phyloP scores from a whole-genome alignment of 2,888 invertebrate species.

The Phanerotoma sp. region DNA sequence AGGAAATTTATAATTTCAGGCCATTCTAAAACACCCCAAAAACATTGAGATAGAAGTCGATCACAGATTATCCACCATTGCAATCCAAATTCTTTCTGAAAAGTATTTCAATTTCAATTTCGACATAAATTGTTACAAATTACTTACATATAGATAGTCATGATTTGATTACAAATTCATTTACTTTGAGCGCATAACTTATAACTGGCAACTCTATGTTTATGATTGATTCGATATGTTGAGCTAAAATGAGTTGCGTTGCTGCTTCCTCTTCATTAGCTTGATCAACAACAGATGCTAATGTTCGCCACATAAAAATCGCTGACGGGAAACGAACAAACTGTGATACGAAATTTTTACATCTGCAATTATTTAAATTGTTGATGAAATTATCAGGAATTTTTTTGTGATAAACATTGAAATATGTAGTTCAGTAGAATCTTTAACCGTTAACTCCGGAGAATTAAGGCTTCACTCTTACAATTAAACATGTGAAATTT shows the following conservation, averaged over 20 bases:
- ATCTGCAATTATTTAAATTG: conserved; percentile 45
- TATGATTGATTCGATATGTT: conserved; percentile 48
- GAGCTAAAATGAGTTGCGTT: conserved; percentile 46
- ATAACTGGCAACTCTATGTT: conserved; percentile 46
- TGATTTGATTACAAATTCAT: not conserved
- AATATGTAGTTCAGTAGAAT: too few relatives aligned
- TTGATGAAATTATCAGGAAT: conserved; percentile 50
- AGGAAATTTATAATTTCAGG: conserved; percentile 50
- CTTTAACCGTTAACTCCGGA: too few relatives aligned
- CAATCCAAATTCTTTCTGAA: conserved; percentile 47
- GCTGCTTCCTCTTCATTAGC: conserved; percentile 42
- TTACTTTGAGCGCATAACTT: conserved; percentile 50
- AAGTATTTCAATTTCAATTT: too few relatives aligned
- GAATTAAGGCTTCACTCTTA: too few relatives aligned
- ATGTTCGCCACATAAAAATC: conserved; percentile 48
- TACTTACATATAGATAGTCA: too few relatives aligned
- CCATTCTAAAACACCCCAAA: conserved; percentile 53
- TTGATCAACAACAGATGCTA: conserved; percentile 44
- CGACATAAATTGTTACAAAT: too few relatives aligned
- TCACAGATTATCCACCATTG: conserved; percentile 54
- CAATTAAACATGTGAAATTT: too few relatives aligned
- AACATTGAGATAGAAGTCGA: conserved; percentile 47
- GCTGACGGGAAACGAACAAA: conserved; percentile 49
- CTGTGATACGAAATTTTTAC: conserved; percentile 48
- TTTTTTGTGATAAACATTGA: too few relatives aligned